phyloP scores from a whole-genome alignment of 2,888 invertebrate species.

The Geophilus truncorum region DNA sequence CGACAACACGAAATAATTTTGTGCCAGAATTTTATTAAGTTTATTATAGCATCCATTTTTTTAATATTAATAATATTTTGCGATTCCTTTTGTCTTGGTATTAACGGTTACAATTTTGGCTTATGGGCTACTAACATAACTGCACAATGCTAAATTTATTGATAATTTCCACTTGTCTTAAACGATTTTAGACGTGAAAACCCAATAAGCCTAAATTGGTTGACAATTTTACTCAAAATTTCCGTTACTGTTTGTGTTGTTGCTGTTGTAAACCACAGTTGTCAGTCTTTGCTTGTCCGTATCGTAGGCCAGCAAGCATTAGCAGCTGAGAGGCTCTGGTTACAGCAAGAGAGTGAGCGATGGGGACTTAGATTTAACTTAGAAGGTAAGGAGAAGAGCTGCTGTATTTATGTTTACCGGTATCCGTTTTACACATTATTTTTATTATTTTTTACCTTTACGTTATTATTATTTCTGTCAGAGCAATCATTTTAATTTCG shows the following conservation, averaged over 20 bases:
- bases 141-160: no score
- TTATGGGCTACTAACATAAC: no score
- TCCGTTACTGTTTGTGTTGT: neutral
- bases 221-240: no score
- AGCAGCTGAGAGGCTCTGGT: conserved; percentile 84
- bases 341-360: conserved; percentile 81
- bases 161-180: no score
- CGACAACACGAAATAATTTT: no score
- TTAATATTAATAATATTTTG: no score
- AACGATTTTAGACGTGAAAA: no score
- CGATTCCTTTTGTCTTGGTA: no score
- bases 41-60: no score
- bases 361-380: conserved; percentile 78
- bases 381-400: conserved; percentile 59
- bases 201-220: no score
- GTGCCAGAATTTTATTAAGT: no score
- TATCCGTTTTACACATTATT: neutral
- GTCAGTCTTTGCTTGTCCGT: conserved; percentile 31
- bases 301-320: conserved; percentile 62
- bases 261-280: conserved; percentile 26
- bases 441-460: neutral
- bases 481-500: neutral
- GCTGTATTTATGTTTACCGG: conserved; percentile 30
- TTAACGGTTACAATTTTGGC: no score
- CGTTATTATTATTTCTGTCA: neutral